Conservation (phyloP, 35 echinoderm and acorn worm genomes). For the Holothuria glaberrima region DNA sequence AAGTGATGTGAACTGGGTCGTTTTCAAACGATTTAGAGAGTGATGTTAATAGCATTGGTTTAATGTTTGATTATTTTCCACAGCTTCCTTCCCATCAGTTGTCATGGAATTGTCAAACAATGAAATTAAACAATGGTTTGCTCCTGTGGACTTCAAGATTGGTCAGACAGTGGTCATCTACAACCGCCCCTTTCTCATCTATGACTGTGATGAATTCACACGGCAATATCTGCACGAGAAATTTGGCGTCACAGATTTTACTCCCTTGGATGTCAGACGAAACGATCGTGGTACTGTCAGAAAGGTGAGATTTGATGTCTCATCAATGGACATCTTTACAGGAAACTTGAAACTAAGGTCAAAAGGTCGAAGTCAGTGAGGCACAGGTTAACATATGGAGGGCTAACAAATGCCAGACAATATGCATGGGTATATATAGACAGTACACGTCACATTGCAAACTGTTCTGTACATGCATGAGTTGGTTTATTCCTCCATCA, state of each 20-base stretch:
- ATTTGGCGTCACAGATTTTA: constrained; percentile 72
- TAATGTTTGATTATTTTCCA: not conserved
- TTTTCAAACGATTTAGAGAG: too few relatives aligned
- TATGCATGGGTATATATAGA: too few relatives aligned
- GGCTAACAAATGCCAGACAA: too few relatives aligned
- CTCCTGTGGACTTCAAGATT: constrained; percentile 80
- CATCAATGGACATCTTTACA: too few relatives aligned
- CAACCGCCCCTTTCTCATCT: constrained; percentile 97
- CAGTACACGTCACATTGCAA: too few relatives aligned
- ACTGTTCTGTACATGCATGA: too few relatives aligned
- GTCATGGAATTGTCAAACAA: constrained; percentile 95
- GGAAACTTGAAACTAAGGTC: too few relatives aligned
- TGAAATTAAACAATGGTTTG: constrained; percentile 96
- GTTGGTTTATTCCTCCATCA: too few relatives aligned
- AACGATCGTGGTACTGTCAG: constrained; percentile 33
- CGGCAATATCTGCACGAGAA: constrained; percentile 70
- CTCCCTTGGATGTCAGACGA: constrained; percentile 75
- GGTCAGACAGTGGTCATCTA: constrained; percentile 87
- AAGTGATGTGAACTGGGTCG: too few relatives aligned
- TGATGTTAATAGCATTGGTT: too few relatives aligned
- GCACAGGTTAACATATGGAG: too few relatives aligned
- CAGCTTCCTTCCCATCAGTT: constrained; percentile 96
- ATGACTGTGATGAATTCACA: constrained; percentile 93
- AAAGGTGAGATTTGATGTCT: constrained; percentile 55
- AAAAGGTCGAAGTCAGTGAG: too few relatives aligned